phyloP scores from a whole-genome alignment of 2,888 invertebrate species.

The Tachina fera region DNA sequence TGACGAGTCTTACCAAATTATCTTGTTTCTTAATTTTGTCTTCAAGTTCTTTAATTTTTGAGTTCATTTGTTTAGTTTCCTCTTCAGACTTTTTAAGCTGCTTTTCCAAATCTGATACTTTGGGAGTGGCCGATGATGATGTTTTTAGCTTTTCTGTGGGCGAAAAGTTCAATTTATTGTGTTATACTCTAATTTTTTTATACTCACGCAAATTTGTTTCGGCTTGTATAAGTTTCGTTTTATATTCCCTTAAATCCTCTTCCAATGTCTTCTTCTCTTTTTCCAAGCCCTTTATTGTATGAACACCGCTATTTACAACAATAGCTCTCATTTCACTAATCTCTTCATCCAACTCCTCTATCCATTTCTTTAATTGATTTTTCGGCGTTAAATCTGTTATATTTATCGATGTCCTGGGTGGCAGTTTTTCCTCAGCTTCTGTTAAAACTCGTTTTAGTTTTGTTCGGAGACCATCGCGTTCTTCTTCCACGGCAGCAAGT shows the following conservation, averaged over 20 bases:
- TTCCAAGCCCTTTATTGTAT: slow-evolving; percentile 85
- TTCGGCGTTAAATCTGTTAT: slow-evolving; percentile 86
- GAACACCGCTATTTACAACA: slow-evolving; percentile 81
- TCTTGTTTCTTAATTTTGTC: slow-evolving; percentile 84
- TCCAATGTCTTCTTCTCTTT: slow-evolving; percentile 87
- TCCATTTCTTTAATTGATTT: slow-evolving; percentile 88
- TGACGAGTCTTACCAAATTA: slow-evolving; percentile 75
- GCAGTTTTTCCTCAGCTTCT: slow-evolving; percentile 87
- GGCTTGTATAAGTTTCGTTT: slow-evolving; percentile 87
- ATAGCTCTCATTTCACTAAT: slow-evolving; percentile 85
- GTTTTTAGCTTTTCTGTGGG: slow-evolving; percentile 77
- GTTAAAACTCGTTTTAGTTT: slow-evolving; percentile 87
- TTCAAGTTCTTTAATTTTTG: slow-evolving; percentile 83
- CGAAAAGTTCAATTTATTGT: not conserved
- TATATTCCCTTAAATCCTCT: slow-evolving; percentile 87
- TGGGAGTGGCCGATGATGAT: slow-evolving; percentile 84
- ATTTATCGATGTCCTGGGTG: slow-evolving; percentile 88
- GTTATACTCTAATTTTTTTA: too few relatives aligned
- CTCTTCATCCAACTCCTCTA: slow-evolving; percentile 94
- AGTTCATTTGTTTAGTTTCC: slow-evolving; percentile 86
- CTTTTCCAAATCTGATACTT: slow-evolving; percentile 86
- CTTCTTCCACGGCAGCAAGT: slow-evolving; percentile 85
- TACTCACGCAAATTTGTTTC: slow-evolving; percentile 82
- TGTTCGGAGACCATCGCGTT: slow-evolving; percentile 87
- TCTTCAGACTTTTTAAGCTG: slow-evolving; percentile 88